Percentiles rank a stretch among this genome's conserved stretches.
Conservation (phyloP, 2,113 vertebrate genomes). For the Pachycephala philippinensis region DNA sequence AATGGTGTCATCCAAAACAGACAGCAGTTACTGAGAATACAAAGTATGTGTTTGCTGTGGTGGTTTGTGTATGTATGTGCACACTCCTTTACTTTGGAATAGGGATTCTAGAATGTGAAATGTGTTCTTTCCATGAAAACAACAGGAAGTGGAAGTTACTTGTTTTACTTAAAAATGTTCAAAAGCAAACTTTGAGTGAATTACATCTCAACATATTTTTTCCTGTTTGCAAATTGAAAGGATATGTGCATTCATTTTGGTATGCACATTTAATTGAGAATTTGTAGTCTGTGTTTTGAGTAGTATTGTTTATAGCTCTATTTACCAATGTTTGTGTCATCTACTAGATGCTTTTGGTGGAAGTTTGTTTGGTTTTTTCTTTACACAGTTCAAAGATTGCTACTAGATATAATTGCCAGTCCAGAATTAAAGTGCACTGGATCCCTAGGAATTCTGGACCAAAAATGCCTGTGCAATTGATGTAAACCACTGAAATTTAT, state of each 20-base stretch:
- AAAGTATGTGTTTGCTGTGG: background rate
- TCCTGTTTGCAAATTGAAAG: background rate
- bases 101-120: background rate
- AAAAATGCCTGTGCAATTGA: background rate
- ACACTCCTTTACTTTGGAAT: background rate
- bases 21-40: background rate
- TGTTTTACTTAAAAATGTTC: background rate
- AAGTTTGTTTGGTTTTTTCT: background rate
- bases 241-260: background rate
- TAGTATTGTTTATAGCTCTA: background rate
- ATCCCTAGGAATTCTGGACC: background rate
- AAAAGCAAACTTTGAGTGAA: background rate
- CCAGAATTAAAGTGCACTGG: background rate
- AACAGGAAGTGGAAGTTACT: background rate
- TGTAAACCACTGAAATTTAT: background rate
- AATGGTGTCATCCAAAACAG: background rate
- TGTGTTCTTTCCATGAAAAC: background rate
- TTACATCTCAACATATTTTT: background rate
- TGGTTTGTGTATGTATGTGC: background rate
- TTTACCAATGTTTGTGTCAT: background rate
- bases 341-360: background rate
- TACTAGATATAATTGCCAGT: background rate
- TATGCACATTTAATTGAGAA: background rate
- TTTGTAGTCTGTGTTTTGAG: background rate
- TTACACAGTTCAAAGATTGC: background rate